Evolutionary conservation across 2,797 vertebrate genomes (phyloP).

Genomic region (Craterocephalus amniculus): DNA sequence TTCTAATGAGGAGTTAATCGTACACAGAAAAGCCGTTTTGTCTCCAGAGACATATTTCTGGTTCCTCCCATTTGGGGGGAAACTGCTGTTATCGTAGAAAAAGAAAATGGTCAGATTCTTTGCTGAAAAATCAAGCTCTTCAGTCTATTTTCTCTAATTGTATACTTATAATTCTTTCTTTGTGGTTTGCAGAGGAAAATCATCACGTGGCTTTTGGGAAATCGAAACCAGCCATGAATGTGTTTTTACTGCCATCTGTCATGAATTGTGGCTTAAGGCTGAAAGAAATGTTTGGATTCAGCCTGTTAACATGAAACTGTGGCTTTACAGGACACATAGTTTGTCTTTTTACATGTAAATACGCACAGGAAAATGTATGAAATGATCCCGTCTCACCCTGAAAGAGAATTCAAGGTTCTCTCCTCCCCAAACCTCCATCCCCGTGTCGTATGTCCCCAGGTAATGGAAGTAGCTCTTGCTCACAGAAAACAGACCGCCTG

Average conservation of each 20-base stretch:
- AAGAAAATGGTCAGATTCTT: constrained; percentile 35
- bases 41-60: constrained; percentile 22
- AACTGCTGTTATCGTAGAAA: constrained; percentile 21
- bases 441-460: constrained; percentile 97
- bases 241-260: constrained; percentile 9
- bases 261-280: not conserved
- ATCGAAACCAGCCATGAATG: constrained; percentile 33
- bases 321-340: not conserved
- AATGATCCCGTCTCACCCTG: constrained; percentile 84
- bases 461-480: constrained; percentile 94
- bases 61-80: constrained; percentile 21
- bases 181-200: constrained; percentile 22
- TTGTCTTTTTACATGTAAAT: not conserved
- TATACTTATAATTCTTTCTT: constrained; percentile 21
- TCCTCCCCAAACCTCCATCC: constrained; percentile 99
- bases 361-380: not conserved
- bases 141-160: constrained; percentile 7
- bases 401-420: constrained; percentile 99
- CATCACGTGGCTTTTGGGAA: constrained; percentile 18
- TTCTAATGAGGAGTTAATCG: constrained; percentile 17
- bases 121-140: constrained; percentile 17
- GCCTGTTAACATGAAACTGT: not conserved
- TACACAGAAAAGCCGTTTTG: constrained; percentile 33
- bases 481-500: constrained; percentile 95
- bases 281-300: constrained; percentile 4